A percentile compares a stretch with the other conserved stretches of the same genome.
Conservation (phyloP, 2,888 invertebrate species). For the Tetanocera ferruginea region DNA sequence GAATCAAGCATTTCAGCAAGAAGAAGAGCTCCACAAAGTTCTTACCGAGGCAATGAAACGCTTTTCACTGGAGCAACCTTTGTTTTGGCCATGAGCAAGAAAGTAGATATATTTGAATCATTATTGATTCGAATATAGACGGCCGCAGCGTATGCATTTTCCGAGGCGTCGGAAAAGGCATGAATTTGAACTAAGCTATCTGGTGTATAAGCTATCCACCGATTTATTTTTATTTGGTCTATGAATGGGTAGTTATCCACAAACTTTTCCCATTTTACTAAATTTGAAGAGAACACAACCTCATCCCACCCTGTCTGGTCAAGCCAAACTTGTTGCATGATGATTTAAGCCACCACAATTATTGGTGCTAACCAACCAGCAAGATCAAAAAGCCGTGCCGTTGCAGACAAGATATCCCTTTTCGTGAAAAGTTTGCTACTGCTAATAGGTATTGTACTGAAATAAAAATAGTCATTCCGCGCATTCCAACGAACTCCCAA, state of each 20-base stretch:
- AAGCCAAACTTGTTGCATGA: conserved; percentile 7
- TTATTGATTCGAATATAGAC: not conserved
- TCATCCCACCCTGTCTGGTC: not conserved
- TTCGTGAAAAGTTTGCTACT: not conserved
- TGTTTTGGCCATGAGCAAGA: too few relatives aligned
- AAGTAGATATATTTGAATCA: not conserved
- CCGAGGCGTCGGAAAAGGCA: not conserved
- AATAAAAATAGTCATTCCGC: not conserved
- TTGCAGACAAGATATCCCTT: not conserved
- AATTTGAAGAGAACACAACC: not conserved
- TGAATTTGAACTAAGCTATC: not conserved
- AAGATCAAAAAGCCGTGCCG: too few relatives aligned
- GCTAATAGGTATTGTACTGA: not conserved
- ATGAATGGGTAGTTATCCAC: not conserved
- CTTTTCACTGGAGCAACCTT: too few relatives aligned
- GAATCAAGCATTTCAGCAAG: too few relatives aligned
- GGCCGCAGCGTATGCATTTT: not conserved
- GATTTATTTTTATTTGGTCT: not conserved
- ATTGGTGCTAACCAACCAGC: too few relatives aligned
- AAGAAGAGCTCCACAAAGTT: too few relatives aligned
- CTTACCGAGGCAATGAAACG: too few relatives aligned
- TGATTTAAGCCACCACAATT: not conserved
- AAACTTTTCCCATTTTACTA: not conserved
- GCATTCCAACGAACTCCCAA: conserved; percentile 11
- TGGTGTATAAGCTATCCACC: not conserved